phyloP scores from a whole-genome alignment of 92 coral and sea anemone species.

The Paragorgia papillata region DNA sequence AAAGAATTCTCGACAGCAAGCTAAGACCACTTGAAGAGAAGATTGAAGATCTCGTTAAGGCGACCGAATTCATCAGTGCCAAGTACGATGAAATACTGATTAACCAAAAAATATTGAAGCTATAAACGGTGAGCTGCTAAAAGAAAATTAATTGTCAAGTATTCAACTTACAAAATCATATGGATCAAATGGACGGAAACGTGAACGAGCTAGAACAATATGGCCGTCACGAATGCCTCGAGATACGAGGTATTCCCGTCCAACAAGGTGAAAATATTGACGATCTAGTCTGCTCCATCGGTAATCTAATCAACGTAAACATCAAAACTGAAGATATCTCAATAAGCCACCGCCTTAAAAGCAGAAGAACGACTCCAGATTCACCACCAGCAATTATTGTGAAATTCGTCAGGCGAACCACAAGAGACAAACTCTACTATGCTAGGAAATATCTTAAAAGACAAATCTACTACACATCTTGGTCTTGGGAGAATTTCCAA shows the following conservation, averaged over 20 bases:
- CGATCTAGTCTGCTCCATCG: background rate
- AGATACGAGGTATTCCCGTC: constrained; percentile 38
- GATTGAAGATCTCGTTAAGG: constrained; percentile 6
- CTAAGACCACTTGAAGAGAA: too few species aligned
- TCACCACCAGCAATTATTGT: constrained; percentile 29
- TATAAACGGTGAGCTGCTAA: background rate
- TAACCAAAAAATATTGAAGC: too few species aligned
- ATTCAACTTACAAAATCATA: constrained; percentile 14
- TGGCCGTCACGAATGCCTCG: too few species aligned
- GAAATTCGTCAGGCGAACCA: constrained; percentile 1
- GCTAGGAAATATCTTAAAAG: constrained; percentile 28
- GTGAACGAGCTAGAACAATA: constrained; percentile 31
- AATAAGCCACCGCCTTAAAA: constrained; percentile 29
- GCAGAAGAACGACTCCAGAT: background rate
- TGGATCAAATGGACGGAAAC: constrained; percentile 5
- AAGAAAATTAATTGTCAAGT: constrained; percentile 22
- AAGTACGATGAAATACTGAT: too few species aligned
- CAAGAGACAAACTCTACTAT: constrained; percentile 17
- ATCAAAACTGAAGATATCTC: too few species aligned
- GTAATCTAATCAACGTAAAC: too few species aligned
- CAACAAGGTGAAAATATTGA: constrained; percentile 5
- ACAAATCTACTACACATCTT: too few species aligned
- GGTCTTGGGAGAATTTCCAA: too few species aligned
- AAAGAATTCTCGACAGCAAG: constrained; percentile 19
- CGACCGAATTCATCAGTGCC: constrained; percentile 25